Evolutionary conservation across 2,888 invertebrate species (phyloP).

Genomic region (Epinotia bilunana): DNA sequence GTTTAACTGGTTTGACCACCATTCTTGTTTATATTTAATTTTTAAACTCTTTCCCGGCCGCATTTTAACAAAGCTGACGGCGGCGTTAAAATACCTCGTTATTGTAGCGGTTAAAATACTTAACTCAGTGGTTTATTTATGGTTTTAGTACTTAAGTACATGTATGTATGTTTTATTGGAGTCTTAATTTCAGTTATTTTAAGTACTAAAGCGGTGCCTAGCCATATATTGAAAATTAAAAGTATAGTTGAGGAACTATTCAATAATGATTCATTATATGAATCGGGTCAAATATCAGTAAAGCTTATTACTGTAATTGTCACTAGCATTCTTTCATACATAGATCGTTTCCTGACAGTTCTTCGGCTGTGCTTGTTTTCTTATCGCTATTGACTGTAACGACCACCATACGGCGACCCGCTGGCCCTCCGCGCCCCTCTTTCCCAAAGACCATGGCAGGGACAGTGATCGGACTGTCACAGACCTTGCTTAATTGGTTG

Average conservation of each 20-base stretch:
- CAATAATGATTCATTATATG: background rate
- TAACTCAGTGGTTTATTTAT: background rate
- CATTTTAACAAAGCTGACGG: slow-evolving; percentile 23
- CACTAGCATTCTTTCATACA: slow-evolving; percentile 64
- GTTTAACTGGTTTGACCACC: slow-evolving; percentile 45
- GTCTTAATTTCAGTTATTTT: background rate
- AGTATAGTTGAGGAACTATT: background rate
- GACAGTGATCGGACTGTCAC: slow-evolving; percentile 71
- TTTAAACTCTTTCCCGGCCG: slow-evolving; percentile 38
- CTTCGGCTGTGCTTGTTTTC: slow-evolving; percentile 73
- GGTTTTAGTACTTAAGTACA: background rate
- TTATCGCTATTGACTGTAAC: slow-evolving; percentile 71
- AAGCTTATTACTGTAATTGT: slow-evolving; percentile 46
- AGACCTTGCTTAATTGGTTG: slow-evolving; percentile 78
- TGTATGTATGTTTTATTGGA: background rate
- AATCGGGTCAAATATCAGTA: background rate
- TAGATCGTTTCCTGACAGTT: slow-evolving; percentile 71
- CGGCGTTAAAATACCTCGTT: slow-evolving; percentile 19
- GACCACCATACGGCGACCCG: slow-evolving; percentile 68
- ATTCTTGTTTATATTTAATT: slow-evolving; percentile 43
- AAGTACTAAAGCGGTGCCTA: too few relatives aligned
- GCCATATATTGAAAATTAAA: background rate
- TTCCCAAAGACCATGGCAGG: slow-evolving; percentile 56
- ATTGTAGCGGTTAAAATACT: slow-evolving; percentile 3
- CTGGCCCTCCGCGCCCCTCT: slow-evolving; percentile 60